Evolutionary conservation across 53 echinoderm and acorn worm species (phyloP).

Genomic region (Luidia sarsii): DNA sequence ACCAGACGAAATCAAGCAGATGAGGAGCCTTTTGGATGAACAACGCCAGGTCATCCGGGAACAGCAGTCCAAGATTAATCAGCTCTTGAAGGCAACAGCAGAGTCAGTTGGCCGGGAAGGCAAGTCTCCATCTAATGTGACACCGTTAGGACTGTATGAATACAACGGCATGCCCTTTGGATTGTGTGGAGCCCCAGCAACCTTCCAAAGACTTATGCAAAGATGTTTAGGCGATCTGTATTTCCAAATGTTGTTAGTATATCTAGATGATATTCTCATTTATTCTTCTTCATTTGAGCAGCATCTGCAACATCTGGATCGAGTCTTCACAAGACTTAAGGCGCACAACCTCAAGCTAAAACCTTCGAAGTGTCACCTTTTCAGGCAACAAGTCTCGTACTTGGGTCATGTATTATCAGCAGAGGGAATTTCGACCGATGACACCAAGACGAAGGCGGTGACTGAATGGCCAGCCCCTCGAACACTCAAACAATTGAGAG

Average conservation of each 20-base stretch:
- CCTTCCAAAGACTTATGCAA: slow-evolving; percentile 19
- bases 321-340: slow-evolving; percentile 5
- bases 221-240: slow-evolving; percentile 7
- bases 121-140: not conserved
- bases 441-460: slow-evolving; percentile 21
- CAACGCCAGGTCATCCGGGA: slow-evolving; percentile 12
- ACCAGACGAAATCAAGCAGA: not conserved
- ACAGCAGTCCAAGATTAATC: not conserved
- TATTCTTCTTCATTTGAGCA: slow-evolving; percentile 33
- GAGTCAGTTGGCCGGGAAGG: not conserved
- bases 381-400: not conserved
- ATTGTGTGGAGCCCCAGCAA: slow-evolving; percentile 12
- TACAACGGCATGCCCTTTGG: slow-evolving; percentile 9
- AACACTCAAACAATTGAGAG: slow-evolving; percentile 19
- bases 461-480: slow-evolving; percentile 35
- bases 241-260: slow-evolving; percentile 7
- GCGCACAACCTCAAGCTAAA: slow-evolving; percentile 21
- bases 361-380: slow-evolving; percentile 35
- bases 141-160: not conserved
- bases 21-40: not conserved
- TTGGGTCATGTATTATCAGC: slow-evolving; percentile 9
- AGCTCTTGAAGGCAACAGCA: not conserved
- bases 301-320: not conserved
- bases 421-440: slow-evolving; percentile 36
- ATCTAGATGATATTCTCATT: slow-evolving; percentile 25